A percentile compares a stretch with the other conserved stretches of the same genome.
phyloP scores from a whole-genome alignment of 2,113 vertebrate genomes.

The Dicerorhinus sumatrensis region DNA sequence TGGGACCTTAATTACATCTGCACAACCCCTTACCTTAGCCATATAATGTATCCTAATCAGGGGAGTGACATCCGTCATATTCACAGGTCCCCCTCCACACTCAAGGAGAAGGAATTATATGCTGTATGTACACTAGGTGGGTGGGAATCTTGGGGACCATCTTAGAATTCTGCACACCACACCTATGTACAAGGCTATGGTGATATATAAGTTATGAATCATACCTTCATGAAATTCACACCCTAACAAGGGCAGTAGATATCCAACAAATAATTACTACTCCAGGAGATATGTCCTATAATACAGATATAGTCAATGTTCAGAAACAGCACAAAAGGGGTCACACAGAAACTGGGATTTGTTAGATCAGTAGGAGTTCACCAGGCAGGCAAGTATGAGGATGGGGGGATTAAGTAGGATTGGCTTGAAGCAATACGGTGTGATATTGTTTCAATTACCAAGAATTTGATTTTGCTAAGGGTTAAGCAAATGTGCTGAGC shows the following conservation, averaged over 20 bases:
- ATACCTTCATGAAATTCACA: neutral
- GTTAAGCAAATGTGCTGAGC: neutral
- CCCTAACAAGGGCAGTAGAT: neutral
- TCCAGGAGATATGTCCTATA: neutral
- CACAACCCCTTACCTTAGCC: neutral
- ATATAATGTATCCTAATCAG: neutral
- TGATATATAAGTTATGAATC: neutral
- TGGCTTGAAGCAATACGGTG: neutral
- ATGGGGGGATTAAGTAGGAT: neutral
- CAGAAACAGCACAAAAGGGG: conserved; percentile 18
- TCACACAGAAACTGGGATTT: neutral
- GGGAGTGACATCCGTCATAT: neutral
- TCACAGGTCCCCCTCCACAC: neutral
- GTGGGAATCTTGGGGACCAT: neutral
- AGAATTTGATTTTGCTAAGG: conserved; percentile 38
- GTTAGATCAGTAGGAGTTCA: neutral
- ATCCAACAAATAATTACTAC: neutral
- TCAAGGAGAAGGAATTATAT: neutral
- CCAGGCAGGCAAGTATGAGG: neutral
- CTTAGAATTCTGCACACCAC: conserved; percentile 24
- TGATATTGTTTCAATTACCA: neutral
- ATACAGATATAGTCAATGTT: neutral
- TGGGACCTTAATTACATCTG: neutral
- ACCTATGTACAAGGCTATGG: neutral
- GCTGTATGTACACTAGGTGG: neutral